Evolutionary conservation across 1,140 invertebrate species (phyloP), one percentile per base, ranked within the genome.

Genomic region (Conus betulinus): DNA sequence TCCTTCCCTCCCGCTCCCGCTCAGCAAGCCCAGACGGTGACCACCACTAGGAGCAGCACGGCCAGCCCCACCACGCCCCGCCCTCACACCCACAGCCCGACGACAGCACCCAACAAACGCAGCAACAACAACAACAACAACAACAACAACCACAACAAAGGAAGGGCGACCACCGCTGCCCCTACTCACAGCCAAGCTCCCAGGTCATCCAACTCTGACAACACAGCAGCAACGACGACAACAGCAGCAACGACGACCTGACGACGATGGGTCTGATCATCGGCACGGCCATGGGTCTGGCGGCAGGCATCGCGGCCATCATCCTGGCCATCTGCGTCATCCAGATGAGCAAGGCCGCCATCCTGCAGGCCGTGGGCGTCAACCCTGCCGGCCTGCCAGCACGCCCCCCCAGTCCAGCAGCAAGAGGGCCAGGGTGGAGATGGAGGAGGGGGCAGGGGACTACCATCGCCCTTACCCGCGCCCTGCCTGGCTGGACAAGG

Each of bases 261-360:
- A 27, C 71, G 71, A 87, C 74, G 23, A 17, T 87, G 85, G 85
- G 85, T 52, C 74, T 76, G 11, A 87, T 87, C 85, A 87, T 76
- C 71, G 85, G 85, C 7, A 78, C 74, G 25, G 85, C 51, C 5
- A 87, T 87, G 85, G 85, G 85, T 7, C 23, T 87, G 0, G 4
- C 85, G 5, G 85, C 74, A 5, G 67, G 13, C 85, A 78, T 87
- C 74, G 27, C 39, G 15, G 39, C 51, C 71, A 57, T 57, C 13
- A 74, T 87, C 4, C 51, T 87, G 67, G 85, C 85, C 51, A 55
- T 87, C 74, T 87, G 85, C 52, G 85, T 78, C 13, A 78, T 87
- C 39, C 85, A 87, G 71, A 53, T 53, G 51, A 53, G 53, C 71
- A 87, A 87, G 13, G 17, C 85, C 4, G 74, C 71, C 52, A 15